Evolutionary conservation across 2,888 invertebrate genomes (phyloP), one percentile per base, ranked within the genome.

Genomic region (Ormyrus nitidulus): DNA sequence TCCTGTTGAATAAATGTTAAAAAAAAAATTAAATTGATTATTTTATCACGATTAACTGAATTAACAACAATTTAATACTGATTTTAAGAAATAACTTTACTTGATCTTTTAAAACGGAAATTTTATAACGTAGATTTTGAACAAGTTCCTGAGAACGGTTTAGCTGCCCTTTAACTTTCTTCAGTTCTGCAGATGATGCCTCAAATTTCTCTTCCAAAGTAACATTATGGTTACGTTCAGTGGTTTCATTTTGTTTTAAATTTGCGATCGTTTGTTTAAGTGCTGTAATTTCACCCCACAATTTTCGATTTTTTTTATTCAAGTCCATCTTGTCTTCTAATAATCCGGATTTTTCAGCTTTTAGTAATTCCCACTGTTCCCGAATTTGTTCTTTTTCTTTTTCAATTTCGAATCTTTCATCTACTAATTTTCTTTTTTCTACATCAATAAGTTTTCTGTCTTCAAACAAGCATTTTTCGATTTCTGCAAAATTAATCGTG

Each of bases 381-480:
- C n/a, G 46, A 46, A 62, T 62, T 2, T 10, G 6, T 34, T 62
- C 34, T n/a, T 62, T 48, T 48, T 62, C 62, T 6, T 62, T 48
- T 62, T 62, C 62, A 62, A 62, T 62, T 2, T n/a, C 46, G 1
- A n/a, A 46, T 48, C 62, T 46, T 13, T 62, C 6, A 3, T 62
- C 48, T 9, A 7, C 0, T 10, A 46, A 34, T 0, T 11, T 48
- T 62, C 10, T 1, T 10, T 1, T 46, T 46, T 62, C 62, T 1
- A 0, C 11, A 46, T 62, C 62, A 6, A 46, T 6, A 62, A 62
- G 44, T 10, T 46, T 44, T 48, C 46, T 62, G 8, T 62, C 62
- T 48, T 62, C 62, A 46, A 62, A 6, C 46, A 62, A n/a, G 7
- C 62, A 62, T 62, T 46, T 62, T 62, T 62, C 62, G 10, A 62